A percentile compares a stretch with the other conserved stretches of the same genome.
Conservation (phyloP, 2,113 vertebrate genomes). For the Clupea harengus region DNA sequence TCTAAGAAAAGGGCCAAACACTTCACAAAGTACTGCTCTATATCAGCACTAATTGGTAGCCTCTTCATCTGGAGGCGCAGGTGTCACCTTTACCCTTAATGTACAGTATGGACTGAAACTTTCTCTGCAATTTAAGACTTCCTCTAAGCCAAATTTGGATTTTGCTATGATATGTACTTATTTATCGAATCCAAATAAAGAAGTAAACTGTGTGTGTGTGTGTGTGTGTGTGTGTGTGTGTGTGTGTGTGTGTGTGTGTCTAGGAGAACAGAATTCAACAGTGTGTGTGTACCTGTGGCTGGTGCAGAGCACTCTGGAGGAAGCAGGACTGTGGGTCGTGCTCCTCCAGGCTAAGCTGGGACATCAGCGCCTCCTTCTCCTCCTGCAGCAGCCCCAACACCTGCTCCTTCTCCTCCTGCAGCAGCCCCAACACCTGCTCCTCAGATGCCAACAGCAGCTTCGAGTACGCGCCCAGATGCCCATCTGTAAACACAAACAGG, state of each 20-base stretch:
- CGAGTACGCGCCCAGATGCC: conserved; percentile 79
- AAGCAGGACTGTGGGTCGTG: conserved; percentile 85
- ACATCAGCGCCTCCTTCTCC: conserved; percentile 80
- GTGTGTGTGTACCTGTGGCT: conserved; percentile 78
- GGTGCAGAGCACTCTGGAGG: conserved; percentile 90
- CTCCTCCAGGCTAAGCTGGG: conserved; percentile 81
- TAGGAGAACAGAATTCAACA: too few relatives aligned
- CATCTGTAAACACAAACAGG: conserved; percentile 52
- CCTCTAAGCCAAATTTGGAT: too few relatives aligned
- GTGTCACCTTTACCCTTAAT: too few relatives aligned
- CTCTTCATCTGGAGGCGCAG: too few relatives aligned
- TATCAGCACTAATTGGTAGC: too few relatives aligned
- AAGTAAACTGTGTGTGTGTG: too few relatives aligned
- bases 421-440: conserved; percentile 80
- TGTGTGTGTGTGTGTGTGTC: neutral
- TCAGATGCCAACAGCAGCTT: conserved; percentile 91
- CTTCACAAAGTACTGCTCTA: too few relatives aligned
- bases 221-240: neutral
- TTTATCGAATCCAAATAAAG: too few relatives aligned
- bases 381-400: conserved; percentile 81
- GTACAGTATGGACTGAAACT: too few relatives aligned
- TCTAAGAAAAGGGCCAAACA: too few relatives aligned
- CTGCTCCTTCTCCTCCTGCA: conserved; percentile 84
- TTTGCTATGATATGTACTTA: too few relatives aligned
- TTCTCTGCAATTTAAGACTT: too few relatives aligned